Conservation (phyloP, 64 coral and sea anemone species). For the Pocillopora verrucosa region DNA sequence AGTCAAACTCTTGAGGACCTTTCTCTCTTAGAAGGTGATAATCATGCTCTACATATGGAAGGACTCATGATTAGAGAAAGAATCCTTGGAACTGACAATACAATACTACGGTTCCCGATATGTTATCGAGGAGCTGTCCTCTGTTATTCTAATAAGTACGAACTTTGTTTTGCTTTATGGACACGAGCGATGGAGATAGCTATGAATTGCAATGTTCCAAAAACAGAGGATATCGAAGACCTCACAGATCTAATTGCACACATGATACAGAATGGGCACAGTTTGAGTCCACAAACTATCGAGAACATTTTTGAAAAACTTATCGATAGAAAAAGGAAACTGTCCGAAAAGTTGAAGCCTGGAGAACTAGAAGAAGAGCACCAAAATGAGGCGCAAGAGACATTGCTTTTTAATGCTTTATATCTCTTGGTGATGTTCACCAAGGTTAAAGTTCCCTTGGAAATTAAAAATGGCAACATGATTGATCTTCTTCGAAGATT, state of each 20-base stretch:
- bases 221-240: slow-evolving; percentile 47
- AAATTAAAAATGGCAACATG: too few relatives aligned
- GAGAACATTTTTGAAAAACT: neutral
- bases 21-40: neutral
- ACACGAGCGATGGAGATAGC: slow-evolving; percentile 70
- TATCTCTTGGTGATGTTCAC: too few relatives aligned
- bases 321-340: slow-evolving; percentile 31
- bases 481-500: too few relatives aligned
- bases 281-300: neutral
- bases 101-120: slow-evolving; percentile 38
- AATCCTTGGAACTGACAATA: slow-evolving; percentile 45
- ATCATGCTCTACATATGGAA: slow-evolving; percentile 9
- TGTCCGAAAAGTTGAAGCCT: slow-evolving; percentile 1
- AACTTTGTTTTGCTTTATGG: slow-evolving; percentile 61
- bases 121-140: slow-evolving; percentile 70
- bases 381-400: too few relatives aligned
- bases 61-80: slow-evolving; percentile 63
- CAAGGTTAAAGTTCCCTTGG: too few relatives aligned
- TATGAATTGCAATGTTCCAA: slow-evolving; percentile 37
- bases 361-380: too few relatives aligned
- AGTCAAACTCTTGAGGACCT: slow-evolving; percentile 56
- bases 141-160: slow-evolving; percentile 59
- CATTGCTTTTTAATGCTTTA: too few relatives aligned
- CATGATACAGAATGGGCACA: slow-evolving; percentile 50
- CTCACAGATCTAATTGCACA: slow-evolving; percentile 58